Evolutionary conservation across 2,888 invertebrate species (phyloP).

Genomic region (Cephonodes hylas): DNA sequence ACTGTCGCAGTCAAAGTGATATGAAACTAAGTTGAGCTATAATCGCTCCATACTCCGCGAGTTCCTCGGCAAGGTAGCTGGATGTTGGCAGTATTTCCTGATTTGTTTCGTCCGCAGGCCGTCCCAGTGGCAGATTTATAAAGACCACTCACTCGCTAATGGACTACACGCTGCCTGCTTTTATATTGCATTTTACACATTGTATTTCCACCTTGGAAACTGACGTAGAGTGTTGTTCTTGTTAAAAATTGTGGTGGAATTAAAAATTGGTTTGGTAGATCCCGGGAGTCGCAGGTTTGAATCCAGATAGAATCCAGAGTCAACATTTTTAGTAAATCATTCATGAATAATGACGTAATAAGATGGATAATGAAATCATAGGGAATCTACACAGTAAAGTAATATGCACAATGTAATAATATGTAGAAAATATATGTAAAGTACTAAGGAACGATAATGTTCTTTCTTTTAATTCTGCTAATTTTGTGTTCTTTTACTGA

Average conservation of each 20-base stretch:
- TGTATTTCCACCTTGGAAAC: background rate
- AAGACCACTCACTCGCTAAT: constrained; percentile 1
- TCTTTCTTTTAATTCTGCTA: too few species aligned
- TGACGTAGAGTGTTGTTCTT: background rate
- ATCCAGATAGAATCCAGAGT: too few species aligned
- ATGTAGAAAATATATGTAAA: too few species aligned
- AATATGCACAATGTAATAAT: too few species aligned
- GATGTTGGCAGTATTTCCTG: constrained; percentile 78
- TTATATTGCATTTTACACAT: constrained; percentile 14
- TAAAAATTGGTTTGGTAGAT: too few species aligned
- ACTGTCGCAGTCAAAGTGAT: background rate
- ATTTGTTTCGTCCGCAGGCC: constrained; percentile 68
- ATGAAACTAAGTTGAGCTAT: background rate
- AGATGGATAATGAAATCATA: too few species aligned
- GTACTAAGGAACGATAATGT: too few species aligned
- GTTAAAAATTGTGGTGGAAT: background rate
- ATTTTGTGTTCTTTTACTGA: too few species aligned
- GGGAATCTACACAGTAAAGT: too few species aligned
- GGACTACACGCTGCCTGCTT: background rate
- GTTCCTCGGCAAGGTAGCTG: constrained; percentile 35
- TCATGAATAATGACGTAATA: too few species aligned
- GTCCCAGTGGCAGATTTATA: constrained; percentile 2
- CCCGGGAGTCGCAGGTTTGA: too few species aligned
- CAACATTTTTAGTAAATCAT: too few species aligned
- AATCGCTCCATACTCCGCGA: background rate